Evolutionary conservation across 1,140 invertebrate genomes (phyloP), one percentile per base, ranked within the genome.

Genomic region (Catajapyx aquilonaris): DNA sequence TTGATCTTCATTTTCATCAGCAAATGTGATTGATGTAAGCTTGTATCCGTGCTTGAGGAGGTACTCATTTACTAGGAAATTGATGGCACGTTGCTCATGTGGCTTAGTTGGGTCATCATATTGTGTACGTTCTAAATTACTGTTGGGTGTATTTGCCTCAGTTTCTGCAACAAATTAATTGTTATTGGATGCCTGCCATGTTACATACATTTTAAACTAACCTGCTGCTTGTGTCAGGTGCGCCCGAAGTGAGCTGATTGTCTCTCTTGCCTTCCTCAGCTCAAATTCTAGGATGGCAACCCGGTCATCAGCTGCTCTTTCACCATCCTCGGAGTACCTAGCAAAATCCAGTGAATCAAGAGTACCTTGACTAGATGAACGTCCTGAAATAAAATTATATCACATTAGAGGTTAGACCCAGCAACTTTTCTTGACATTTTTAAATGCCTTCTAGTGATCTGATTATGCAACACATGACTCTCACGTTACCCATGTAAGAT

Each of bases 41-140:
- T 87, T 87, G 52, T 86, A 87, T 34, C 76, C 73, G 52, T 77
- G 68, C 7, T 69, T 55, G 21, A 88, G 52, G 11, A 90, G 55
- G 56, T 87, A 88, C 57, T 88, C 83, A 57, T 88, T 86, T 31
- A 90, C 73, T 5, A 90, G 61, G 57, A 81, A 88, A 59, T 88
- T 88, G 0, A 88, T 53, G 20, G 80, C 81, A 57, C 77, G 62
- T 52, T 76, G 73, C 52, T 90, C 83, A 55, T 86, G 74, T 10
- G 80, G 78, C 52, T 81, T 80, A 30, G 85, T 71, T 1, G 67
- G 62, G 33, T 66, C 61, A 40, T 62, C 61, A 44, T 42, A 5
- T 18, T 5, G 10, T 16, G 36, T n/a, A 18, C 31, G 31, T 20
- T 42, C 32, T 7, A 31, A 18, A 31, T 23, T 31, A 20, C 32